Conservation (phyloP, 2,888 invertebrate genomes). For the Margaritifera margaritifera region DNA sequence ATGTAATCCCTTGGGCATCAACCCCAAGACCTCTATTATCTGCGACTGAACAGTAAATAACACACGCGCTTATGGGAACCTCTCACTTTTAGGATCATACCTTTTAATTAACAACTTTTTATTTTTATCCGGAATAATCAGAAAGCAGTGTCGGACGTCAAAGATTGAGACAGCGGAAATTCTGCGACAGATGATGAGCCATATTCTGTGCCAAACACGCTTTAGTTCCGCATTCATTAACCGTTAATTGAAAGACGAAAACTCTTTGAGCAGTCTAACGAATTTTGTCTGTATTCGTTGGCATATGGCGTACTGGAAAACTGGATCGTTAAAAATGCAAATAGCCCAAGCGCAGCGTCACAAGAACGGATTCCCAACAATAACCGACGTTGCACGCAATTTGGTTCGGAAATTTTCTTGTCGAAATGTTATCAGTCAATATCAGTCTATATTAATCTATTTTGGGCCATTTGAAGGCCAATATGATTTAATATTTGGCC, state of each 20-base stretch:
- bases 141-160: no score
- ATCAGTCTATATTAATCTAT: constrained; percentile 9
- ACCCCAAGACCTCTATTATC: no score
- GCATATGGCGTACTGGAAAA: constrained; percentile 18
- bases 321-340: constrained; percentile 11
- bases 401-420: not conserved
- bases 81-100: not conserved
- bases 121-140: no score
- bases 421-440: constrained; percentile 4
- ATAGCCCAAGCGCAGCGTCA: constrained; percentile 19
- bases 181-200: no score
- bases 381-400: constrained; percentile 7
- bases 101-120: not conserved
- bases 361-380: constrained; percentile 4
- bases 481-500: constrained; percentile 14
- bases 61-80: not conserved
- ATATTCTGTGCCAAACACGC: not conserved
- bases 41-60: no score
- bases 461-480: constrained; percentile 6
- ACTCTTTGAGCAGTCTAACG: constrained; percentile 6
- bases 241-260: constrained; percentile 9
- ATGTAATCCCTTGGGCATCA: no score
- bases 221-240: constrained; percentile 16
- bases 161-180: no score
- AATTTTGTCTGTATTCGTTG: constrained; percentile 5